A percentile compares a stretch with the other conserved stretches of the same genome.
Evolutionary conservation across 2,888 invertebrate genomes (phyloP).

Genomic region (Acleris holmiana): DNA sequence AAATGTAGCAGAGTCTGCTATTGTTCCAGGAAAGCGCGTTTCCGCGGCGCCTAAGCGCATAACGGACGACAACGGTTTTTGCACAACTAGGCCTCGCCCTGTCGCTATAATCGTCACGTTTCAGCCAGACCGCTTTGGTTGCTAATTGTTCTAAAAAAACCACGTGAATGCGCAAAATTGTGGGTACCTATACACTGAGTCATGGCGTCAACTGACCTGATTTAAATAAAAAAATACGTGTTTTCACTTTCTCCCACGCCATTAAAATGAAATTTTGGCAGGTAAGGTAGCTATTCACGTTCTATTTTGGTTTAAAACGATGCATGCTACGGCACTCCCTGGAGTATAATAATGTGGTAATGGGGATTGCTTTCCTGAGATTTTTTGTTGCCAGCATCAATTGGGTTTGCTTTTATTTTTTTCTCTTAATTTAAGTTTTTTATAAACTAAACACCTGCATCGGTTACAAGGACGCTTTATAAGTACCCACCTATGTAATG

Average conservation of each 20-base stretch:
- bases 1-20: constrained; percentile 66
- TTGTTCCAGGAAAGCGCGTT: constrained; percentile 64
- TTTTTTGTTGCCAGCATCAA: constrained; percentile 6
- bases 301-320: constrained; percentile 4
- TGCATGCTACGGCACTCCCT: constrained; percentile 9
- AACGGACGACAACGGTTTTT: constrained; percentile 73
- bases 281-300: too few relatives aligned
- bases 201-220: constrained; percentile 11
- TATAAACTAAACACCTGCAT: too few relatives aligned
- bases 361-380: constrained; percentile 14
- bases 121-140: constrained; percentile 48
- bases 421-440: background rate
- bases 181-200: constrained; percentile 10
- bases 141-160: constrained; percentile 37
- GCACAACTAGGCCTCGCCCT: constrained; percentile 68
- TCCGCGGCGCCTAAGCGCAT: constrained; percentile 55
- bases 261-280: background rate
- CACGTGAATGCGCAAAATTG: constrained; percentile 31
- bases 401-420: constrained; percentile 2
- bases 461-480: too few relatives aligned
- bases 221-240: constrained; percentile 4
- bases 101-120: constrained; percentile 59
- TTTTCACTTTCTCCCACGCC: constrained; percentile 28
- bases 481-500: too few relatives aligned
- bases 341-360: background rate